Conservation (phyloP, 2,888 invertebrate genomes). For the Electrophaes corylata region DNA sequence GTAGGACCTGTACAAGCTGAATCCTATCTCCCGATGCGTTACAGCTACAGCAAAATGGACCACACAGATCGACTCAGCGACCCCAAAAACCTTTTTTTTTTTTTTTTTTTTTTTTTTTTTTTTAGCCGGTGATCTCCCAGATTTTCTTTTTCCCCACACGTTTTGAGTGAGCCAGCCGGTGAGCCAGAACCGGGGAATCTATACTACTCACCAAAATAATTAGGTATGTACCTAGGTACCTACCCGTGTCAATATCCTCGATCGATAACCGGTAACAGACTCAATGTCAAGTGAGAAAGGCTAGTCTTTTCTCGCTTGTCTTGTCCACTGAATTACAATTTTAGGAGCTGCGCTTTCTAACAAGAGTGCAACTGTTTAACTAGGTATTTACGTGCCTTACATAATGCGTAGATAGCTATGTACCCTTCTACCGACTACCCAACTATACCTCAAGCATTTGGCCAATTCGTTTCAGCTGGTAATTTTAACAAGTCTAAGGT, state of each 20-base stretch:
- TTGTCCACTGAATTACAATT: slow-evolving; percentile 56
- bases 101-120: too few relatives aligned
- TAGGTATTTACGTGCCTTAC: neutral
- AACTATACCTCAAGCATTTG: slow-evolving; percentile 8
- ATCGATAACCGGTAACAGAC: slow-evolving; percentile 60
- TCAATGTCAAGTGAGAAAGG: slow-evolving; percentile 81
- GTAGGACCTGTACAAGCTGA: too few relatives aligned
- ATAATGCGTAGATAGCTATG: neutral
- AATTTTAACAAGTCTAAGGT: too few relatives aligned
- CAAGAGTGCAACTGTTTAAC: slow-evolving; percentile 10
- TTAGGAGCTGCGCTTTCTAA: slow-evolving; percentile 40
- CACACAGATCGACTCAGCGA: too few relatives aligned
- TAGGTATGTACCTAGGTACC: neutral
- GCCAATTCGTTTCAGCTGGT: too few relatives aligned
- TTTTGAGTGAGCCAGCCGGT: too few relatives aligned
- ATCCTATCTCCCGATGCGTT: too few relatives aligned
- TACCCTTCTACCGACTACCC: neutral
- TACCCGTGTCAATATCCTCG: slow-evolving; percentile 65
- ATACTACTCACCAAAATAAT: neutral
- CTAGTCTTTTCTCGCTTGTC: slow-evolving; percentile 51
- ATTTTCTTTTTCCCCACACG: too few relatives aligned
- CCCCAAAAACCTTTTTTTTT: too few relatives aligned
- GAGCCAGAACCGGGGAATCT: too few relatives aligned
- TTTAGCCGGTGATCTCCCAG: too few relatives aligned
- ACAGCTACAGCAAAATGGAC: too few relatives aligned